Base-by-base conservation (phyloP, 2,797 vertebrate genomes). In the Helostoma temminkii region DNA sequence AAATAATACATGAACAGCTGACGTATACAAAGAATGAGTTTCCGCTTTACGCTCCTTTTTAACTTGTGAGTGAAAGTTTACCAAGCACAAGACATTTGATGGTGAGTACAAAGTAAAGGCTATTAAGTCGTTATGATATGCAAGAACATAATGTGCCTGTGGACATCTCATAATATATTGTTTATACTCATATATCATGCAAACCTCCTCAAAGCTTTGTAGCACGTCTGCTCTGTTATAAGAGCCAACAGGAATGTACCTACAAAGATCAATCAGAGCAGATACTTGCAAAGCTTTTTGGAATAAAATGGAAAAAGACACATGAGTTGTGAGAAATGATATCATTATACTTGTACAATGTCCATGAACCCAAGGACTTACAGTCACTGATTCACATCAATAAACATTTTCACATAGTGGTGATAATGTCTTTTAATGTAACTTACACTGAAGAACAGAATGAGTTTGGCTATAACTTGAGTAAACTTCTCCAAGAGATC, bases 141-240 rank as follows among this genome's bases (percentile, higher is more conserved):
- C 83, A 74, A 77, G 69, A 83, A 82, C 81, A 74, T 37, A 87
- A 89, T 88, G 89, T 92, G 90, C 86, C 83, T 65, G 74, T 90
- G 85, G 79, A 92, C 78, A 74, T 88, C 64, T 81, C 81, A 66
- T 57, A 77, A 39, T 66, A 52, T 65, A 84, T 76, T 54, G 60
- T 85, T 85, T 54, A 76, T 76, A 74, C 82, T 81, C 70, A 77
- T 80, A 82, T 53, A 66, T 85, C 88, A 90, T 93, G 91, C 87
- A 90, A 65, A 79, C 65, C 37, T 76, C 74, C 83, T 81, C 60
- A 77, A 77, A 87, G 78, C 69, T 84, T 81, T 80, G 82, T 63
- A 79, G 84, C 80, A 72, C 62, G 75, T 67, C 57, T 61, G 69
- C 70, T 58, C 48, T 24, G 28, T 46, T 48, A 47, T 39, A 67